These are phyloP conservation scores for Oncorhynchus masou DNA, from an alignment of 2,113 vertebrate species.

Conservation along the genomic window DNA sequence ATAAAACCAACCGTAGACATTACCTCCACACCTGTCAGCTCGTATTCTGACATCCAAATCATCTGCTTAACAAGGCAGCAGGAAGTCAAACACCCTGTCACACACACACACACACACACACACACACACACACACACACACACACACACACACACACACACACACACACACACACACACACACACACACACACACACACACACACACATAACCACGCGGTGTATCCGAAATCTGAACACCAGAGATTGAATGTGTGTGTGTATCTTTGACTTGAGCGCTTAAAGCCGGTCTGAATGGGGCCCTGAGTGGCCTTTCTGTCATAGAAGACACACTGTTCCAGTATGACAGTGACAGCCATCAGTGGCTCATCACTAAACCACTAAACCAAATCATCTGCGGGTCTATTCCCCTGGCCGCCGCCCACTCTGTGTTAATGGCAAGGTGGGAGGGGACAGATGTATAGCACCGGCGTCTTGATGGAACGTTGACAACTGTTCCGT, in stretches of 20 bases:
- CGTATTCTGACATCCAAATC: not conserved
- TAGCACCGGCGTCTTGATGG: constrained; percentile 7
- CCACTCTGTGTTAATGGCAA: constrained; percentile 58
- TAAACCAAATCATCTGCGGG: constrained; percentile 44
- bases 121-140: not conserved
- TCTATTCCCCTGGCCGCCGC: constrained; percentile 53
- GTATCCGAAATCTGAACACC: not conserved
- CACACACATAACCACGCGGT: not conserved
- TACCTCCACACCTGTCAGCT: not conserved
- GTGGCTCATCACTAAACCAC: constrained; percentile 47
- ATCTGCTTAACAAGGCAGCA: not conserved
- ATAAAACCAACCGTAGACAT: not conserved
- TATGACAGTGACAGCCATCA: constrained; percentile 48
- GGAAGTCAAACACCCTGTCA: not conserved
- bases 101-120: not conserved
- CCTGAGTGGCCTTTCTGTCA: constrained; percentile 34
- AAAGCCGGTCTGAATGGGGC: constrained; percentile 21
- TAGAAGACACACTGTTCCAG: not conserved
- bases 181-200: not conserved
- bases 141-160: not conserved
- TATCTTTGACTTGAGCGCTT: not conserved
- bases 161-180: not conserved
- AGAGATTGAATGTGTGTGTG: not conserved
- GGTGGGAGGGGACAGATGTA: constrained; percentile 38
- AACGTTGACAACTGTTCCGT: too few relatives aligned